These are phyloP conservation scores for Beroe ovata DNA, from an alignment of 37 sponge, comb jelly and placozoan genomes.

Conservation along the genomic window DNA sequence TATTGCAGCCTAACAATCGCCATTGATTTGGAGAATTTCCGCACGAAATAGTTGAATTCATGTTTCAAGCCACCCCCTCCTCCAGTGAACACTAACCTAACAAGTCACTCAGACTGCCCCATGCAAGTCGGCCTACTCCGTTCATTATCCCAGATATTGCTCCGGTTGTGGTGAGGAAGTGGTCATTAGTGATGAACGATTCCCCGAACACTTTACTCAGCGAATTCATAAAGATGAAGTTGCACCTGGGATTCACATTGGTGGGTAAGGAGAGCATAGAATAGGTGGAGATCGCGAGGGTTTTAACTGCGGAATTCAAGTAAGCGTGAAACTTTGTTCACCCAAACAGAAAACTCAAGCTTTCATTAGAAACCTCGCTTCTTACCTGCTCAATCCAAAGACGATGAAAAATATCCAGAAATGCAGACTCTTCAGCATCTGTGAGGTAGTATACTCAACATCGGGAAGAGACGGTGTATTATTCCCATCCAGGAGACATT, in stretches of 20 bases:
- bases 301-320: too few relatives aligned
- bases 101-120: constrained; percentile 38
- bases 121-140: constrained; percentile 6
- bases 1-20: too few relatives aligned
- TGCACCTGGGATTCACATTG: constrained; percentile 25
- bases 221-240: constrained; percentile 65
- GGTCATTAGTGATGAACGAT: constrained; percentile 55
- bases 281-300: too few relatives aligned
- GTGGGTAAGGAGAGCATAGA: too few relatives aligned
- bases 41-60: not conserved
- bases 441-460: not conserved
- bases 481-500: not conserved
- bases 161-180: constrained; percentile 34
- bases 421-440: constrained; percentile 22
- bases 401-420: constrained; percentile 58
- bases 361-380: too few relatives aligned
- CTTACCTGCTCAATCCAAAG: constrained; percentile 55
- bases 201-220: constrained; percentile 64
- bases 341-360: too few relatives aligned
- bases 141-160: constrained; percentile 47
- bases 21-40: not conserved
- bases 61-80: too few relatives aligned
- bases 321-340: too few relatives aligned
- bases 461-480: not conserved
- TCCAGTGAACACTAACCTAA: not conserved